Evolutionary conservation across 1,140 invertebrate genomes (phyloP), one percentile per base, ranked within the genome.

Genomic region (Atta cephalotes): DNA sequence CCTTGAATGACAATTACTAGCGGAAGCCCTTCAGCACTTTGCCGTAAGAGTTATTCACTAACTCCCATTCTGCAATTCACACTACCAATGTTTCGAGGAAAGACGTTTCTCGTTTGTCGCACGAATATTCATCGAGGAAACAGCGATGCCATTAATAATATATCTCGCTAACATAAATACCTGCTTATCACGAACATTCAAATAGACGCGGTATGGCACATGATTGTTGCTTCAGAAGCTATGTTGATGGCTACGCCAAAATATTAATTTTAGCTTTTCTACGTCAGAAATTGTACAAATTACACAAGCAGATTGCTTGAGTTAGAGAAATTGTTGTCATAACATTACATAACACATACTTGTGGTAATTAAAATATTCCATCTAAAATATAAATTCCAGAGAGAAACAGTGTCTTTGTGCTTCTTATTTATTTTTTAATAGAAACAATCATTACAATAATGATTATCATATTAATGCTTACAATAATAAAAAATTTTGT

Each of bases 1-100:
- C 31, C 66, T 81, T 71, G 66, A 81, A 81, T 81, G 65, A 81
- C 79, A 81, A 81, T 81, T 71, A 71, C 66, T 45, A 71, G 14
- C 65, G 21, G n/a, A 56, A 80, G 65, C 65, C 66, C 79, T 81
- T 58, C 21, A 4, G 65, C 51, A 45, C 35, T 81, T 71, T 9
- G 51, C 14, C 0, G 16, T 31, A 51, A 71, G 16, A 39, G 31
- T 62, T 66, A 66, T 68, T 66, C 63, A 56, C 62, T 21, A 51
- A 16, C 39, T 66, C 45, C 39, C 58, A 58, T 78, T 63, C 21
- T 53, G 72, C 58, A 51, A 51, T 51, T 79, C 18, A 5, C 45
- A 28, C 10, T 35, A 14, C n/a, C 62, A 45, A 21, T 53, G 18
- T 31, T 25, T 31, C 31, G 18, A 71, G 51, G 12, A 81, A 81